A percentile compares a stretch with the other conserved stretches of the same genome.
Evolutionary conservation across 2,113 vertebrate species (phyloP).

Genomic region (Prionailurus bengalensis): DNA sequence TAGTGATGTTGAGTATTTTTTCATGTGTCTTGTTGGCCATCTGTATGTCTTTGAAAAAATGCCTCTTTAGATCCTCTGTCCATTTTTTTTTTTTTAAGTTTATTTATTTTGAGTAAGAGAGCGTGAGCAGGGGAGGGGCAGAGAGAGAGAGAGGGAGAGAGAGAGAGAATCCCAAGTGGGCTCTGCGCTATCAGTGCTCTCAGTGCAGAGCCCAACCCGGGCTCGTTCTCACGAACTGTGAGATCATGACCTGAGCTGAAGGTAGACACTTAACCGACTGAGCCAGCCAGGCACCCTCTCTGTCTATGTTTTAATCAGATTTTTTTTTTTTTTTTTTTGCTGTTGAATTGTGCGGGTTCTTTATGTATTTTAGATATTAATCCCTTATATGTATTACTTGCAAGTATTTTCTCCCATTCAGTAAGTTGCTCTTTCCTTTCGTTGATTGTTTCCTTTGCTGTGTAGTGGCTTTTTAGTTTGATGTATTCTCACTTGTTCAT

Average conservation of each 20-base stretch:
- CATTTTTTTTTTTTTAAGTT: background rate
- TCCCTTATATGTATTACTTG: background rate
- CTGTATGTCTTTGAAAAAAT: background rate
- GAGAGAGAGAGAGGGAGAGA: too few relatives aligned
- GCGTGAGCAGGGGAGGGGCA: too few relatives aligned
- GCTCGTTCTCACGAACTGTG: too few relatives aligned
- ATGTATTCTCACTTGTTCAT: background rate
- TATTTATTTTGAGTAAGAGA: too few relatives aligned
- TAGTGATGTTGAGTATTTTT: background rate
- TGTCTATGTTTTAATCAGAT: background rate
- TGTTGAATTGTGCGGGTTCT: background rate
- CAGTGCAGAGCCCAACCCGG: too few relatives aligned
- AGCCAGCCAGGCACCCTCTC: background rate
- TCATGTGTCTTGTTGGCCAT: background rate
- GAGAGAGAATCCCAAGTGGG: too few relatives aligned
- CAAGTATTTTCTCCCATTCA: background rate
- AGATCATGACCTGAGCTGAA: too few relatives aligned
- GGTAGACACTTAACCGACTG: too few relatives aligned
- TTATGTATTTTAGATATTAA: background rate
- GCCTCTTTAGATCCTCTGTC: background rate
- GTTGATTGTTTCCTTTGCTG: background rate
- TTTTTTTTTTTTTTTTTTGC: background rate
- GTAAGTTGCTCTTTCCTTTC: background rate
- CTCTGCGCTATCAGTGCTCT: too few relatives aligned
- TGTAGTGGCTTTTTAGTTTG: background rate